These are phyloP conservation scores for Salvator merianae DNA, from an alignment of 2,113 vertebrate species.

Conservation along the genomic window DNA sequence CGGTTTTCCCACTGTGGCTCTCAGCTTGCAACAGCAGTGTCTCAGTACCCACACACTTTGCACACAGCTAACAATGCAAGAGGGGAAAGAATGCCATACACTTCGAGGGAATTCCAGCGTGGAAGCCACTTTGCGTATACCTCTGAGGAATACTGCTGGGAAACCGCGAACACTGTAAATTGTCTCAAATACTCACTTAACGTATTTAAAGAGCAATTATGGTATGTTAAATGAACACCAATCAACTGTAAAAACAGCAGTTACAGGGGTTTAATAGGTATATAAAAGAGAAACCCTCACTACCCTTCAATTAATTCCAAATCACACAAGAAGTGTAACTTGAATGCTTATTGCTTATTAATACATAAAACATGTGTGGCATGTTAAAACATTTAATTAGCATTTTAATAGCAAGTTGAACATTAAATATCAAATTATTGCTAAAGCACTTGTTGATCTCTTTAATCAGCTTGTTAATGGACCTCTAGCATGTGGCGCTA, in stretches of 20 bases:
- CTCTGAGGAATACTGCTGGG: constrained; percentile 61
- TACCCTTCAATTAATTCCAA: constrained; percentile 62
- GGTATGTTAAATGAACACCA: constrained; percentile 73
- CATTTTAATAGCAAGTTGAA: constrained; percentile 44
- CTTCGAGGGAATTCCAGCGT: constrained; percentile 15
- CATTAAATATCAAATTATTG: constrained; percentile 63
- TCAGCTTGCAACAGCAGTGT: constrained; percentile 32
- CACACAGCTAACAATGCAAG: rapidly evolving
- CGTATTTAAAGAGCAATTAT: constrained; percentile 79
- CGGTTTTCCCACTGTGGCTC: constrained; percentile 11
- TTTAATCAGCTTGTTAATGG: constrained; percentile 45
- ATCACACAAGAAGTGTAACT: constrained; percentile 63
- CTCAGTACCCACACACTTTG: not conserved
- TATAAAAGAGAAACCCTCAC: constrained; percentile 61
- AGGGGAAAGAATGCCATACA: not conserved
- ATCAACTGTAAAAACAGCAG: constrained; percentile 74
- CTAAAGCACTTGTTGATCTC: constrained; percentile 49
- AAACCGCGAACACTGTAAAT: constrained; percentile 74
- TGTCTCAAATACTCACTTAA: constrained; percentile 69
- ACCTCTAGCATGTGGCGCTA: not conserved
- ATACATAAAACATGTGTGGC: constrained; percentile 61
- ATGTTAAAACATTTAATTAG: constrained; percentile 70
- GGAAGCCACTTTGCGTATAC: constrained; percentile 44
- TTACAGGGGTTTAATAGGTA: constrained; percentile 67
- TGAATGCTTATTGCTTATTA: constrained; percentile 65